Evolutionary conservation across 1,140 invertebrate genomes (phyloP).

Genomic region (Pseudoatta argentina): DNA sequence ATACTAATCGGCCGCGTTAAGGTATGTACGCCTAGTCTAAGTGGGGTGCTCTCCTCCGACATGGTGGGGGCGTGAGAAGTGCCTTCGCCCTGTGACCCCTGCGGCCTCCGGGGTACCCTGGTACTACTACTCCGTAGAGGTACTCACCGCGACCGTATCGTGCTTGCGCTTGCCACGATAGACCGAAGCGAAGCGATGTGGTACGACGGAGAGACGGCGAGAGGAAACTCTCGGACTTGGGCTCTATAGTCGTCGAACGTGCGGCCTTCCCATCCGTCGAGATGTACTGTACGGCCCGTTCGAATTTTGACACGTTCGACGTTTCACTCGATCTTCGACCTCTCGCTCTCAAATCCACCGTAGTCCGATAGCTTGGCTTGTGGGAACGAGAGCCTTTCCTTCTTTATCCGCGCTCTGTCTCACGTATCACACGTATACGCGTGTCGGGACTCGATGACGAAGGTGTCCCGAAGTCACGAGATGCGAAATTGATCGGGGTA

Average conservation of each 20-base stretch:
- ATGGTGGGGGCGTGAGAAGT: slow-evolving; percentile 86
- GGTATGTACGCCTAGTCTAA: slow-evolving; percentile 83
- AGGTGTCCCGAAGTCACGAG: slow-evolving; percentile 25
- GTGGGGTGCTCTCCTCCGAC: slow-evolving; percentile 82
- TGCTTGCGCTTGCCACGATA: slow-evolving; percentile 49
- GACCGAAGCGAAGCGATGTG: not conserved
- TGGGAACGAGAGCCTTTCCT: slow-evolving; percentile 65
- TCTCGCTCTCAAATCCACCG: slow-evolving; percentile 75
- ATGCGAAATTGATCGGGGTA: slow-evolving; percentile 2
- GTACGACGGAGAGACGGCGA: slow-evolving; percentile 41
- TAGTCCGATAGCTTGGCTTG: slow-evolving; percentile 62
- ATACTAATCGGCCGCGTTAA: slow-evolving; percentile 84
- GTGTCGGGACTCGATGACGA: slow-evolving; percentile 13
- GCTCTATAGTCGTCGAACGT: slow-evolving; percentile 23
- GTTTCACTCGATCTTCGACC: slow-evolving; percentile 81
- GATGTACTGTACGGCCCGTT: slow-evolving; percentile 76
- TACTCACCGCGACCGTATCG: slow-evolving; percentile 72
- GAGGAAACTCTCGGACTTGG: slow-evolving; percentile 62
- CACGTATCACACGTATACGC: slow-evolving; percentile 66
- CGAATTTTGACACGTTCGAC: slow-evolving; percentile 86
- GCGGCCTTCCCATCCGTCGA: slow-evolving; percentile 63
- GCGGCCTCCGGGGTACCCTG: slow-evolving; percentile 78
- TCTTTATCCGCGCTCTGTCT: slow-evolving; percentile 70
- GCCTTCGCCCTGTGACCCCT: slow-evolving; percentile 86
- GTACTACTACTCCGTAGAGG: slow-evolving; percentile 75